Conservation (phyloP, 2,888 invertebrate species). For the Tromatobia lineatoria region DNA sequence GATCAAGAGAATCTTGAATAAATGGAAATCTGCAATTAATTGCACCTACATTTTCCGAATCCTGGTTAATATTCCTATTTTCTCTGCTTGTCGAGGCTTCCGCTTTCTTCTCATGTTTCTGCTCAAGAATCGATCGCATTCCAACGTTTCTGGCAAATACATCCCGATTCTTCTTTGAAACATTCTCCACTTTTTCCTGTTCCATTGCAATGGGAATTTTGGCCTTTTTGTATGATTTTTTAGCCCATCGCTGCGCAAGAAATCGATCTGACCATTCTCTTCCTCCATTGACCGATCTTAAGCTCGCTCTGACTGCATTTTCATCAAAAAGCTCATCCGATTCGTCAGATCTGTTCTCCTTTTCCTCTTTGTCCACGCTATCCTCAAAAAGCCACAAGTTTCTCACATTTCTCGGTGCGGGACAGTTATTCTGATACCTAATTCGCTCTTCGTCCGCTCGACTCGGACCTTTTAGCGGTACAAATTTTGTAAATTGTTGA, state of each 20-base stretch:
- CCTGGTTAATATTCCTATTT: neutral
- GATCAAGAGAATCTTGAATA: slow-evolving; percentile 43
- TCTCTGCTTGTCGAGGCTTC: neutral
- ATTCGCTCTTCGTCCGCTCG: neutral
- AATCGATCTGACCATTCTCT: slow-evolving; percentile 17
- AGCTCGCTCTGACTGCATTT: neutral
- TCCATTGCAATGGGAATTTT: neutral
- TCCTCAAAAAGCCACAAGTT: neutral
- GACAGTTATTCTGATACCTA: neutral
- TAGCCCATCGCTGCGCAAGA: slow-evolving; percentile 19
- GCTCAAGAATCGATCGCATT: neutral
- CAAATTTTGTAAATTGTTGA: neutral
- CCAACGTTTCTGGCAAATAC: slow-evolving; percentile 25
- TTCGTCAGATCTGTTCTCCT: neutral
- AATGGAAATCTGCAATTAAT: slow-evolving; percentile 19
- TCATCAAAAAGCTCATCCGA: neutral
- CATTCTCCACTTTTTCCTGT: no score
- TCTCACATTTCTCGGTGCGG: neutral
- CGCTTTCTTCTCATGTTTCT: neutral
- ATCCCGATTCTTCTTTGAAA: neutral
- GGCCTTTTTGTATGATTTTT: neutral
- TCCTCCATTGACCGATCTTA: slow-evolving; percentile 7
- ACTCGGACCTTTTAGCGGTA: slow-evolving; percentile 3
- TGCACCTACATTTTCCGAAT: slow-evolving; percentile 1
- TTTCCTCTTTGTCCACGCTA: slow-evolving; percentile 1